Percentiles rank a stretch among this genome's conserved stretches.
Evolutionary conservation across 1,140 invertebrate genomes (phyloP).

Genomic region (Drosophila obscura): DNA sequence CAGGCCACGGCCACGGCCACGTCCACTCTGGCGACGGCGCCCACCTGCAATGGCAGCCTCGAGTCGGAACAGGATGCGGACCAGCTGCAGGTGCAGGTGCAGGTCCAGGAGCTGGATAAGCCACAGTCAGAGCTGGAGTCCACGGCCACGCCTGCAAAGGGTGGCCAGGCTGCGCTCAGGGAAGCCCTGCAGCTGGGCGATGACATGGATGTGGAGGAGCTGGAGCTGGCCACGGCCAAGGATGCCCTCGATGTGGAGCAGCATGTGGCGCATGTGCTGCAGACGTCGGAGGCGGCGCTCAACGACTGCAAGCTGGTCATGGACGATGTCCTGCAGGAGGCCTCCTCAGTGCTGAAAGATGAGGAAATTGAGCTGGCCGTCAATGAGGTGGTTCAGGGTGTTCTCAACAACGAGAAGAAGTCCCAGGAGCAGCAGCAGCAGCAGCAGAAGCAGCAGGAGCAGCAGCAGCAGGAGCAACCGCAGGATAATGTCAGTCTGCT

Average conservation of each 20-base stretch:
- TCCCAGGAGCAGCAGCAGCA: slow-evolving; percentile 6
- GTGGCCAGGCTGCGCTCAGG: slow-evolving; percentile 57
- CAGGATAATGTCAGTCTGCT: slow-evolving; percentile 68
- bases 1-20: slow-evolving; percentile 17
- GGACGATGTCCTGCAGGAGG: slow-evolving; percentile 80
- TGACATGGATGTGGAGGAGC: slow-evolving; percentile 84
- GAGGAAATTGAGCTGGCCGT: slow-evolving; percentile 85
- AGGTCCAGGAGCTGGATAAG: not conserved
- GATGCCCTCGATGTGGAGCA: slow-evolving; percentile 84
- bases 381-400: slow-evolving; percentile 84
- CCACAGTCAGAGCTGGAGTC: not conserved
- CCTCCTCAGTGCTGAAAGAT: slow-evolving; percentile 85
- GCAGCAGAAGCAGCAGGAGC: slow-evolving; percentile 9
- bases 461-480: slow-evolving; percentile 11
- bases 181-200: slow-evolving; percentile 70
- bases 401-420: slow-evolving; percentile 81
- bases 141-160: slow-evolving; percentile 19
- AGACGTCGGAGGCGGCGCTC: slow-evolving; percentile 86
- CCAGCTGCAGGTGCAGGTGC: not conserved
- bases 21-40: not conserved
- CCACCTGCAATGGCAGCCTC: slow-evolving; percentile 81
- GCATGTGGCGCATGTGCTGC: slow-evolving; percentile 86
- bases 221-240: slow-evolving; percentile 78
- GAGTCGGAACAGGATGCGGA: slow-evolving; percentile 21
- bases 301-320: slow-evolving; percentile 82